A percentile compares a stretch with the other conserved stretches of the same genome.
phyloP scores from a whole-genome alignment of 1,140 invertebrate genomes.

The Dinothrombium tinctorium region DNA sequence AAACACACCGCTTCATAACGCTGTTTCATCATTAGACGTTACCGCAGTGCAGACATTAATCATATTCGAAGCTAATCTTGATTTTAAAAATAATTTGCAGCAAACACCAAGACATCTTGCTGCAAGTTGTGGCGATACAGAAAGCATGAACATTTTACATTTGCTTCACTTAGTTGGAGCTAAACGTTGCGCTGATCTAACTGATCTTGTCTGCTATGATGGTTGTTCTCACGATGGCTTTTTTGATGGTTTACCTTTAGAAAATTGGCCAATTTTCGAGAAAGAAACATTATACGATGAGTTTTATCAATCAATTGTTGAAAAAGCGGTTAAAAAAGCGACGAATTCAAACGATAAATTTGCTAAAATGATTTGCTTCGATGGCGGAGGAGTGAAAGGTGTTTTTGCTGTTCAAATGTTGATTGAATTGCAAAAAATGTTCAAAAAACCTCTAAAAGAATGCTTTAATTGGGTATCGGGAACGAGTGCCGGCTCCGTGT shows the following conservation, averaged over 20 bases:
- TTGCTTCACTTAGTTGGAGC: constrained; percentile 10
- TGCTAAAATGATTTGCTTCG: constrained; percentile 3
- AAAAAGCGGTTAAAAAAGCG: not conserved
- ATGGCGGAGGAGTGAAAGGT: constrained; percentile 76
- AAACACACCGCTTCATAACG: constrained; percentile 48
- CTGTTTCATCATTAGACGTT: constrained; percentile 18
- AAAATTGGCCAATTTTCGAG: not conserved
- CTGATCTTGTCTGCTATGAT: constrained; percentile 14
- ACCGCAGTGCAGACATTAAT: constrained; percentile 36
- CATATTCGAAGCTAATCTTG: constrained; percentile 56
- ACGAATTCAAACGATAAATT: not conserved
- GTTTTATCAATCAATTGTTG: not conserved
- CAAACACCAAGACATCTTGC: constrained; percentile 51
- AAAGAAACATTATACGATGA: constrained; percentile 3
- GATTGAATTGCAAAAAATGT: constrained; percentile 48
- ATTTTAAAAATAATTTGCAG: constrained; percentile 35
- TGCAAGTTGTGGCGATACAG: constrained; percentile 12
- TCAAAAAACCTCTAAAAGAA: constrained; percentile 39
- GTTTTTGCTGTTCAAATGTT: constrained; percentile 63
- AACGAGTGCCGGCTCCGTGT: constrained; percentile 84
- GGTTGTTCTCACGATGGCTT: constrained; percentile 25
- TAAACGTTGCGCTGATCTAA: constrained; percentile 4
- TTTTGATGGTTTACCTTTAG: too few relatives aligned
- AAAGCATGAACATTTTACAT: constrained; percentile 7
- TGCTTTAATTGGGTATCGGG: constrained; percentile 93